These are phyloP conservation scores for Aphodius granarius DNA, from an alignment of 2,888 invertebrate species.

Conservation along the genomic window DNA sequence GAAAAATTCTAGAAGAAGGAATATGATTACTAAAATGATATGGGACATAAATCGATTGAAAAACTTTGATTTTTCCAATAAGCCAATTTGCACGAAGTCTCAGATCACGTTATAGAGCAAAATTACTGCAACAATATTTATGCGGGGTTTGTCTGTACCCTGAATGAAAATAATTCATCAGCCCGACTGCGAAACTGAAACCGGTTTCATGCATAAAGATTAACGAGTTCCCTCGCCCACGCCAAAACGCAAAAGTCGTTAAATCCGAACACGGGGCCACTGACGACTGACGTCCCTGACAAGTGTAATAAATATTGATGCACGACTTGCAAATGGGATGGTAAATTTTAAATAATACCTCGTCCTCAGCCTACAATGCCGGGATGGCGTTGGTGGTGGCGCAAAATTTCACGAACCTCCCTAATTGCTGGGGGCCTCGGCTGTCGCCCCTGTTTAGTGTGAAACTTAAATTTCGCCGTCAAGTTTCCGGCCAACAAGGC, in stretches of 20 bases:
- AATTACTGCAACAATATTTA: no score
- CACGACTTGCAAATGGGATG: conserved; percentile 10
- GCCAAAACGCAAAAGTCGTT: background rate
- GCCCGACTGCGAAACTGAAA: background rate
- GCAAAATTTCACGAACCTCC: background rate
- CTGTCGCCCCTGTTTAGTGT: background rate
- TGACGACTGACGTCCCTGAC: background rate
- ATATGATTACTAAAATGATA: no score
- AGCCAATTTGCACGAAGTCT: no score
- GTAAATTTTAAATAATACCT: conserved; percentile 20
- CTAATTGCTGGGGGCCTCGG: background rate
- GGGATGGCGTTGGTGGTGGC: background rate
- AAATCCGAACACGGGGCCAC: background rate
- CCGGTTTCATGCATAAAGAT: background rate
- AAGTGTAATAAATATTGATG: conserved; percentile 20
- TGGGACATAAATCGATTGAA: no score
- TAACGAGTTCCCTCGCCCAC: background rate
- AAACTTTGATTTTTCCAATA: no score
- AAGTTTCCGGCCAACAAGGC: background rate
- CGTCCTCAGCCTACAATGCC: background rate
- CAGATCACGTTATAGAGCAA: no score
- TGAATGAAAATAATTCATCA: background rate
- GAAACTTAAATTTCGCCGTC: background rate
- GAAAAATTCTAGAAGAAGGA: no score
- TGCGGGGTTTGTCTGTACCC: no score